phyloP scores from a whole-genome alignment of 2,113 vertebrate genomes.

The Clarias macrocephalus region DNA sequence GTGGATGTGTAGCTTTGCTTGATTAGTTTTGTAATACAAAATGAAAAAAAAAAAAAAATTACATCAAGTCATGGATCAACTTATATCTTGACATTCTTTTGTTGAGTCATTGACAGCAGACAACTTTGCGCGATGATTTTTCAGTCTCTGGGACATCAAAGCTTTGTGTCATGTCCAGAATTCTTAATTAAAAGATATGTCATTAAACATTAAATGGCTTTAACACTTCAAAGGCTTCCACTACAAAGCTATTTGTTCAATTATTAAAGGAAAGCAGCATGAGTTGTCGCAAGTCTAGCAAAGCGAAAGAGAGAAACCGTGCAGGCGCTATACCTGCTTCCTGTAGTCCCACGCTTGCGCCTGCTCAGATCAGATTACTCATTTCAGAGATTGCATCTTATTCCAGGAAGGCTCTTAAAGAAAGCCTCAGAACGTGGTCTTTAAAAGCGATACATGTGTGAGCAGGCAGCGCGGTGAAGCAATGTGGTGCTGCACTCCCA shows the following conservation, averaged over 20 bases:
- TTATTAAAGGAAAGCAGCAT: constrained; percentile 52
- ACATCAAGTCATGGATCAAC: background rate
- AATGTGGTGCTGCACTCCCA: constrained; percentile 1
- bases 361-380: constrained; percentile 33
- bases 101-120: constrained; percentile 40
- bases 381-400: constrained; percentile 30
- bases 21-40: background rate
- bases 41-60: background rate
- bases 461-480: background rate
- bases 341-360: constrained; percentile 10
- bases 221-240: constrained; percentile 61
- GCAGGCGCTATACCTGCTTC: constrained; percentile 5
- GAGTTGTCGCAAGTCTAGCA: constrained; percentile 11
- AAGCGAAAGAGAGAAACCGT: constrained; percentile 11
- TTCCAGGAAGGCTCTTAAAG: constrained; percentile 22
- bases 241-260: constrained; percentile 61
- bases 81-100: constrained; percentile 2
- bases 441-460: constrained; percentile 8
- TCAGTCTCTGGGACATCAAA: constrained; percentile 53
- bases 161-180: constrained; percentile 23
- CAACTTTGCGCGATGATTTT: constrained; percentile 22
- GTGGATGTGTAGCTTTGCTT: background rate
- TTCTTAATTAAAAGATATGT: constrained; percentile 53
- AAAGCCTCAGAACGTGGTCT: background rate
- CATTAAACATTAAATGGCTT: constrained; percentile 60